These are phyloP conservation scores for Carassius auratus DNA, from an alignment of 2,113 vertebrate genomes.

Conservation along the genomic window DNA sequence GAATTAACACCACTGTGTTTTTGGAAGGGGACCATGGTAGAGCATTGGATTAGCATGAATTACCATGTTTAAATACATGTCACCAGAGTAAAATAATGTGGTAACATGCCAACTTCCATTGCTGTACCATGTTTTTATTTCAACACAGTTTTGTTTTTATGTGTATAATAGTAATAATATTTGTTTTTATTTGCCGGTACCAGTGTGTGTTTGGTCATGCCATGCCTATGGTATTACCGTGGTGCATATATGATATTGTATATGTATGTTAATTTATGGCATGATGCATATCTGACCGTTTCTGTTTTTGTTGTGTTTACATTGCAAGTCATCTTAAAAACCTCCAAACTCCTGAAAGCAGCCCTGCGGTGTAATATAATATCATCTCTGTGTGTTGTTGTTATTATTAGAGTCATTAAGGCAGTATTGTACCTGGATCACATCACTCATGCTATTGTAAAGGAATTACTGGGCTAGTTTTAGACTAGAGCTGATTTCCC, in stretches of 20 bases:
- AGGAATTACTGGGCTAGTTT: not conserved
- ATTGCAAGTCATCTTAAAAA: not conserved
- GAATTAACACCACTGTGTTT: not conserved
- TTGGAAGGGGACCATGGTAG: not conserved
- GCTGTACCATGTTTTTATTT: not conserved
- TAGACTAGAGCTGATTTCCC: not conserved
- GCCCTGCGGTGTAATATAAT: not conserved
- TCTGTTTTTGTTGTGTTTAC: not conserved
- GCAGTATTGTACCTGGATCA: not conserved
- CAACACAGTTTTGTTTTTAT: not conserved
- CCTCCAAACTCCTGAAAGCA: not conserved
- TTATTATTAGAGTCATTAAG: not conserved
- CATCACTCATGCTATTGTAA: not conserved
- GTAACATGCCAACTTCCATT: not conserved
- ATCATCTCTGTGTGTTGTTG: not conserved
- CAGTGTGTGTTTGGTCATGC: not conserved
- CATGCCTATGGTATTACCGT: too few relatives aligned
- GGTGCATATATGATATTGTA: not conserved
- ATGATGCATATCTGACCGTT: not conserved
- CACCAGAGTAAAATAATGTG: not conserved
- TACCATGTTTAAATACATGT: too few relatives aligned
- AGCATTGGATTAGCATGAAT: not conserved
- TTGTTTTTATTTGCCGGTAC: not conserved
- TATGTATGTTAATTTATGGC: not conserved
- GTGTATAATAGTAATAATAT: not conserved